Conservation (phyloP, 2,797 vertebrate species). For the Propithecus deckenii region DNA sequence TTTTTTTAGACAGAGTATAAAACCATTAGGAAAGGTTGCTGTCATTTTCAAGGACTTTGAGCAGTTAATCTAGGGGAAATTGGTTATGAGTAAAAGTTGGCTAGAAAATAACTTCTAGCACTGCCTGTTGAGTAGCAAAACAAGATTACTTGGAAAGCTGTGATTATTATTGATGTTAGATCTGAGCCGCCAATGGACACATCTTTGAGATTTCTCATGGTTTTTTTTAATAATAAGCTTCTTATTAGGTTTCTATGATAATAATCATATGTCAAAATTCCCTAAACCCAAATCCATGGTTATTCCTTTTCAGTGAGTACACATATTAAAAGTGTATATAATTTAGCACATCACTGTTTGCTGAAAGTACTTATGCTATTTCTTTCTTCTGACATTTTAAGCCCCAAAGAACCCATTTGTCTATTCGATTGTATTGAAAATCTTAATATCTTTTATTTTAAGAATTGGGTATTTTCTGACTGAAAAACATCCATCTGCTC, state of each 20-base stretch:
- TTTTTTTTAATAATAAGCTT: constrained; percentile 16
- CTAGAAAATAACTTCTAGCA: background rate
- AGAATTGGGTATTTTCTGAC: background rate
- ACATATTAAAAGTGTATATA: background rate
- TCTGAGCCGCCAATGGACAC: background rate
- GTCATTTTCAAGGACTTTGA: constrained; percentile 37
- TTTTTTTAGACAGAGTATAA: background rate
- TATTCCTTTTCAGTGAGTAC: background rate
- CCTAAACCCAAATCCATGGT: background rate
- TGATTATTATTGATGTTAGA: constrained; percentile 9
- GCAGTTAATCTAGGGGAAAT: background rate
- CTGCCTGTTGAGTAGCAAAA: background rate
- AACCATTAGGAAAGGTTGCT: constrained; percentile 1
- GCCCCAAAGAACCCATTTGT: background rate
- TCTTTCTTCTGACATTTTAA: constrained; percentile 38
- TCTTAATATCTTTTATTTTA: constrained; percentile 12
- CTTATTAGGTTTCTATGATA: constrained; percentile 8
- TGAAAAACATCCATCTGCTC: background rate
- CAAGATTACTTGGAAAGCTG: background rate
- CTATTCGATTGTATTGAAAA: constrained; percentile 17
- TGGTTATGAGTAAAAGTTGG: background rate
- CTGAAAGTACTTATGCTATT: background rate
- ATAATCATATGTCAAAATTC: constrained; percentile 34
- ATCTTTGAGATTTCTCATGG: constrained; percentile 17
- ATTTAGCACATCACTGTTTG: background rate